Percentiles rank a stretch among this genome's conserved stretches.
Evolutionary conservation across 2,888 invertebrate species (phyloP).

Genomic region (Gari tellinella): DNA sequence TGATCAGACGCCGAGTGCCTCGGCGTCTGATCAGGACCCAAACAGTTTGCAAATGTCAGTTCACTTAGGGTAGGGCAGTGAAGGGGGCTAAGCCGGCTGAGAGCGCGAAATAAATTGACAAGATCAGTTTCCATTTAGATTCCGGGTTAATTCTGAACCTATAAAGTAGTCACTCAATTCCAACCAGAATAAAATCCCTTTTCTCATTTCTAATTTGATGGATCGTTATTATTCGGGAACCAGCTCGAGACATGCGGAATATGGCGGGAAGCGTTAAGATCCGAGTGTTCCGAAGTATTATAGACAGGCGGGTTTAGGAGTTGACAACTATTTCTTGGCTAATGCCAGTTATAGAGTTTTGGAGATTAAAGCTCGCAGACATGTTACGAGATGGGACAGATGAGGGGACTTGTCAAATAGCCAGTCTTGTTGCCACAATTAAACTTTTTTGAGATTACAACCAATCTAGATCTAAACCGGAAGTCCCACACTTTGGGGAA

Average conservation of each 20-base stretch:
- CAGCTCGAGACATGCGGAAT: slow-evolving; percentile 23
- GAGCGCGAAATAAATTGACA: background rate
- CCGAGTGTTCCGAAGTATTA: slow-evolving; percentile 23
- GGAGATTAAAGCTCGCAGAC: too few species aligned
- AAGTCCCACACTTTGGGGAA: too few species aligned
- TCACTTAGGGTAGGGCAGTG: too few species aligned
- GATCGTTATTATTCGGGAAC: slow-evolving; percentile 28
- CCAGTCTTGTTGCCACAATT: too few species aligned
- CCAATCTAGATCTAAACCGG: too few species aligned
- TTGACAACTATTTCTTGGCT: slow-evolving; percentile 19
- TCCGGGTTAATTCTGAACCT: slow-evolving; percentile 37
- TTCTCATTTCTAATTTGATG: slow-evolving; percentile 32
- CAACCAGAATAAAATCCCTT: slow-evolving; percentile 43
- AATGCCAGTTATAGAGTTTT: slow-evolving; percentile 8
- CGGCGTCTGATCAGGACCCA: too few species aligned
- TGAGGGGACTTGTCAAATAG: too few species aligned
- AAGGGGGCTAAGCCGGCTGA: too few species aligned
- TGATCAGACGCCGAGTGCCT: too few species aligned
- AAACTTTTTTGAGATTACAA: too few species aligned
- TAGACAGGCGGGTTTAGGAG: slow-evolving; percentile 9
- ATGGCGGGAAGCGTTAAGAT: slow-evolving; percentile 43
- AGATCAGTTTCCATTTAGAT: slow-evolving; percentile 18
- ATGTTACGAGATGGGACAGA: too few species aligned
- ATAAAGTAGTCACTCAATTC: slow-evolving; percentile 42
- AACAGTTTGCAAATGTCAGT: too few species aligned